Base-by-base conservation (phyloP, 1,140 invertebrate species). In the Panulirus ornatus region DNA sequence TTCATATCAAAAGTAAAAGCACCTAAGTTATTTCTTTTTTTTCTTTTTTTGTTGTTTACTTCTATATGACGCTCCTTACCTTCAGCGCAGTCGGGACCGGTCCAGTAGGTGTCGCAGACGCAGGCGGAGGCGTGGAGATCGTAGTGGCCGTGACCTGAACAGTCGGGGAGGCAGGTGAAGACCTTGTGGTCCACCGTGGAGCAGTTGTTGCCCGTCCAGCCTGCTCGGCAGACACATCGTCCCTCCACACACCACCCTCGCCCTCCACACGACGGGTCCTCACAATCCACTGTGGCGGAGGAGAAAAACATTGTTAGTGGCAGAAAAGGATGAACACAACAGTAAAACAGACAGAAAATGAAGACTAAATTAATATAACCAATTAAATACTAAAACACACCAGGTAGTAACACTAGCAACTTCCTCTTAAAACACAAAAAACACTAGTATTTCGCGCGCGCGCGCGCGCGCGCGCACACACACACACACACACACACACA, bases 151-250 rank as follows among this genome's bases (percentile, higher is more conserved):
- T 98, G 97, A 92, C 97, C 97, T 0, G 97, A 98, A 93, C 97
- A 98, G 79, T 97, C 96, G 0, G 97, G 97, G 84, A 98, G 94
- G 94, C 97, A 98, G 88, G 97, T 96, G 93, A 97, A 97, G 40
- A 98, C 96, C 94, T 97, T 96, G 93, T 97, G 96, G 94, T 98
- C 97, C 83, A 97, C 96, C 92, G 97, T 96, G 91, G 96, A 95
- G 93, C 98, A 99, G 88, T 97, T 96, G 87, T 97, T 96, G 14
- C 98, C 98, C 93, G 98, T 97, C 98, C 98, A 99, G 0, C 99
- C 98, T 2, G 97, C 97, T 93, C 98, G 96, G 94, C 98, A 99
- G 92, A 98, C 97, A 94, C 99, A 99, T 88, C 97, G 96, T 1
- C 98, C 98, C 89, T 97, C 96, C 47, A 98, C 96, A 94, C 99